Conservation (phyloP, 2,113 vertebrate genomes). For the Podarcis cretensis region DNA sequence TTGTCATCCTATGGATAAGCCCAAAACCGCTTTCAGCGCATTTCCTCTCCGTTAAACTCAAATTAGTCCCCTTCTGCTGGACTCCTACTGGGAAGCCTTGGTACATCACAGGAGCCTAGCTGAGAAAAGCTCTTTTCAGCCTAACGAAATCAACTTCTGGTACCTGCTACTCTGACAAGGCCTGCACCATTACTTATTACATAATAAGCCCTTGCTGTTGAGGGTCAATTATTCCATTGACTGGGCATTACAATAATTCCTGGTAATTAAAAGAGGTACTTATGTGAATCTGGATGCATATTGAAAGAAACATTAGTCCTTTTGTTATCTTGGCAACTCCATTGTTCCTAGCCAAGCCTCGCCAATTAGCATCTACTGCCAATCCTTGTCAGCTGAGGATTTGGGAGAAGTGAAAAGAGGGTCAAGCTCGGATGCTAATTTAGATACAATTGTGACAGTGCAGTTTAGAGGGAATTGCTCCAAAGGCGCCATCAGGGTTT, state of each 20-base stretch:
- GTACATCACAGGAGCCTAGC: slow-evolving; percentile 67
- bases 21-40: slow-evolving; percentile 64
- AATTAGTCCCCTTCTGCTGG: slow-evolving; percentile 73
- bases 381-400: slow-evolving; percentile 81
- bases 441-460: slow-evolving; percentile 87
- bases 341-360: slow-evolving; percentile 76
- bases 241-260: slow-evolving; percentile 82
- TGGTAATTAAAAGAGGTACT: slow-evolving; percentile 84
- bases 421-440: slow-evolving; percentile 87
- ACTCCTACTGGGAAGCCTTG: slow-evolving; percentile 71
- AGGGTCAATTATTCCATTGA: slow-evolving; percentile 85
- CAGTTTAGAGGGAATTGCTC: slow-evolving; percentile 69
- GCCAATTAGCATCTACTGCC: slow-evolving; percentile 85
- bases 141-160: slow-evolving; percentile 58
- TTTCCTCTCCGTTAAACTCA: slow-evolving; percentile 72
- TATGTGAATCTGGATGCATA: slow-evolving; percentile 77
- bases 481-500: slow-evolving; percentile 78
- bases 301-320: slow-evolving; percentile 84
- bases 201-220: slow-evolving; percentile 73
- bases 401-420: slow-evolving; percentile 67
- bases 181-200: slow-evolving; percentile 75
- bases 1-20: slow-evolving; percentile 64
- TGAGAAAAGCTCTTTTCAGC: slow-evolving; percentile 77
- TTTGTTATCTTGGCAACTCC: slow-evolving; percentile 80
- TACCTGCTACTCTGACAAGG: slow-evolving; percentile 74